Base-by-base conservation (phyloP, 1,140 invertebrate genomes). In the Atta colombica region DNA sequence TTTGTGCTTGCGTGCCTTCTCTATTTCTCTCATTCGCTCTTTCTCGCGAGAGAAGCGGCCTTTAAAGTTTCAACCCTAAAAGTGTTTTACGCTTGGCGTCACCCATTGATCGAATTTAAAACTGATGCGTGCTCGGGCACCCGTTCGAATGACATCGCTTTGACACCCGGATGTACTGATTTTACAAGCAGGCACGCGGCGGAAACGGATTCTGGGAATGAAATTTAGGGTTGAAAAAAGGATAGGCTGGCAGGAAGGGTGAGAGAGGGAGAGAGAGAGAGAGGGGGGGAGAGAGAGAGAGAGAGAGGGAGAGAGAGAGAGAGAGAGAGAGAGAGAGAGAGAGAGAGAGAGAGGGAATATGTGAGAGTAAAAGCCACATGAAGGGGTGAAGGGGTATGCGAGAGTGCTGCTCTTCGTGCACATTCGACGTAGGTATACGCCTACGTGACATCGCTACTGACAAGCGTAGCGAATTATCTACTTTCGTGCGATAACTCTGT, bases 91-190 rank as follows among this genome's bases (percentile, higher is more conserved):
- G 94, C 93, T 93, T 92, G 92, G 93, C 91, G 89, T 95, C 93
- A 94, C 91, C 95, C 94, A 95, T 95, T 95, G 94, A 95, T 95
- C 94, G 94, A 95, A 95, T 95, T 95, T 94, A 93, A 95, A 95
- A 95, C 86, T 92, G 91, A 94, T 93, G 93, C 91, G 90, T 89
- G 80, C 87, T 63, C 65, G 49, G 51, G 51, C 77, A 87, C 81
- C 71, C 85, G 87, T 92, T 92, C 92, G 92, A 89, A 87, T 95
- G 94, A 94, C 93, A 93, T 92, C 93, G 93, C 94, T 94, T 95
- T 95, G 94, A 95, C 95, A 95, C 92, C 94, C 95, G 95, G 94
- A 95, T 94, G 92, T 95, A 92, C 94, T 94, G 94, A 95, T 95
- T 95, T 95, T 95, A 95, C 94, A 95, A 95, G 91, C 94, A 95